Base-by-base conservation (phyloP, 2,888 invertebrate genomes). In the Heliconius erato region DNA sequence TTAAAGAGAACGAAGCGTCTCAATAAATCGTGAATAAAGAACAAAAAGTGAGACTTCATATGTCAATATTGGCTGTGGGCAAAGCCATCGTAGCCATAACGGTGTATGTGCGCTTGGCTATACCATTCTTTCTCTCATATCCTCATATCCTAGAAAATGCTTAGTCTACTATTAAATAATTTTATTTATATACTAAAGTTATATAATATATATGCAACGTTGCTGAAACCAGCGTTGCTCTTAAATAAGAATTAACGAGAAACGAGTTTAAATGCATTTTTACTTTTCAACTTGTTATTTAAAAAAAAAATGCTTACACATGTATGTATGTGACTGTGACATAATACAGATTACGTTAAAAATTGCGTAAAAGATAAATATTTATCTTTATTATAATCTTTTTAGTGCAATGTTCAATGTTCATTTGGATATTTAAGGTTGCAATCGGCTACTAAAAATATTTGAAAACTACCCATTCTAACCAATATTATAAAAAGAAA, bases 311-410 rank as follows among this genome's bases (percentile, higher is more conserved):
- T 54, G 49, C 19, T 54, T 59, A 74, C 74, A 54, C 28, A 67
- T 67, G 28, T 28, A 65, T 49, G 35, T 35, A 74, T 74, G 23
- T 2, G 19, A 44, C 26, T 77, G 28, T 77, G 77, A 77, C 26
- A 65, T 77, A 77, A 77, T 26, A 77, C 40, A 40, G 44, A 65
- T 77, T 77, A 67, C 63, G 40, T 65, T 35, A 67, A 63, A 67
- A 40, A 40, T 77, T 26, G 44, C 40, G 63, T 77, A 77, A 77
- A 23, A 59, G 6, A 23, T 35, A 59, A 59, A 74, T 59, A 74
- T 6, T 35, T 32, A 5, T 11, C 54, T 26, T 16, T 14, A 19
- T 71, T 40, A 72, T 14, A 44, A n/a, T 72, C 11, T 16, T 72
- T 44, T 72, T 3, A 44, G 12, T 44, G 19, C 26, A 28, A 28